These are phyloP conservation scores for Stigmatopora nigra DNA, from an alignment of 2,113 vertebrate genomes.

Conservation along the genomic window DNA sequence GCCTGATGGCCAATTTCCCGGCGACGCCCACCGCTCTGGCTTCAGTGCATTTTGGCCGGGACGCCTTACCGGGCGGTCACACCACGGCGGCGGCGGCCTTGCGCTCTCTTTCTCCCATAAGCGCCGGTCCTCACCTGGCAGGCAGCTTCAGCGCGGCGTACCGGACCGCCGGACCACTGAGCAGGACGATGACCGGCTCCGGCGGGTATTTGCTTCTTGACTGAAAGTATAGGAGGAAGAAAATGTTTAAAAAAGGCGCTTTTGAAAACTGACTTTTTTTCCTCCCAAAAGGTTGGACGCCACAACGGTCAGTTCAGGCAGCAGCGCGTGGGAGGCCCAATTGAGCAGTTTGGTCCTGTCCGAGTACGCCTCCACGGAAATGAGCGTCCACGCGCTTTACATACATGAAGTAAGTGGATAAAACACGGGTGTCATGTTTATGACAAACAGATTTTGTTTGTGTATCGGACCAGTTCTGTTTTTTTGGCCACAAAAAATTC, in stretches of 20 bases:
- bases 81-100: slow-evolving; percentile 77
- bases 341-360: slow-evolving; percentile 90
- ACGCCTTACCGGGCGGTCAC: slow-evolving; percentile 75
- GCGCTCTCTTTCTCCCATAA: slow-evolving; percentile 85
- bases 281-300: slow-evolving; percentile 75
- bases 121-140: slow-evolving; percentile 73
- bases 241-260: not conserved
- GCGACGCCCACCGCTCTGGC: slow-evolving; percentile 75
- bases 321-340: slow-evolving; percentile 94
- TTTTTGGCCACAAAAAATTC: too few relatives aligned
- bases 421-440: too few relatives aligned
- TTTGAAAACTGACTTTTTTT: not conserved
- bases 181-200: slow-evolving; percentile 77
- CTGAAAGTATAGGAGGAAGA: not conserved
- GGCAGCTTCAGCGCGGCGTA: slow-evolving; percentile 61
- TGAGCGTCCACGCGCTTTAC: slow-evolving; percentile 96
- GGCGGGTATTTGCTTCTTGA: slow-evolving; percentile 73
- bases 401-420: slow-evolving; percentile 84
- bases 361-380: slow-evolving; percentile 93
- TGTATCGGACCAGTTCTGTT: too few relatives aligned
- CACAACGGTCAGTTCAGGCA: slow-evolving; percentile 86
- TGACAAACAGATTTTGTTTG: too few relatives aligned
- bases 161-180: slow-evolving; percentile 58
- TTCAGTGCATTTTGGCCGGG: slow-evolving; percentile 75
- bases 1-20: slow-evolving; percentile 87